Evolutionary conservation across 1,140 invertebrate species (phyloP), one percentile per base, ranked within the genome.

Genomic region (Varroa destructor): DNA sequence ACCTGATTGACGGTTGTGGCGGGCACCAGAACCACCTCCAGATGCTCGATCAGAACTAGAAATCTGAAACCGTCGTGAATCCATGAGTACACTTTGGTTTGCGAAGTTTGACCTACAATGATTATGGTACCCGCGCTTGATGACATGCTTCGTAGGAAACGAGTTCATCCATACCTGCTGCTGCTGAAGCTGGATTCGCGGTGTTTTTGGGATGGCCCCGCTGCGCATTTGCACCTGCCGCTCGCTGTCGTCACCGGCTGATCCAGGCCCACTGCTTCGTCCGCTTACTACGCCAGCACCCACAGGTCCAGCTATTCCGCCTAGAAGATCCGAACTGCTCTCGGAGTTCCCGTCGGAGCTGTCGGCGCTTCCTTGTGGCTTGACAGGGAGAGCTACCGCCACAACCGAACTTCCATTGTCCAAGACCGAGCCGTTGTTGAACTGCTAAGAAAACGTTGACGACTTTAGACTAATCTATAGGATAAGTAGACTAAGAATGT

Each of bases 311-410:
- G 40, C 12, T 51, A 8, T 8, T 8, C 46, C 46, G 40, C 61
- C 61, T 4, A 67, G 46, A 46, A 36, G 46, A 67, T 67, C 61
- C 12, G 61, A 67, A 37, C 61, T 67, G 8, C 61, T 67, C 37
- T 67, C 61, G 12, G 61, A 67, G 61, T 67, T 67, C 1, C 61
- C 61, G 8, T 67, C 61, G 12, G 61, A 67, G 37, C 61, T 67
- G 40, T 67, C 61, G 3, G 61, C 61, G 61, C 61, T 67, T 4
- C 61, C 61, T 8, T 67, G 61, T 43, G 61, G 61, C 40, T 67
- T 67, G 12, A 67, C 14, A 8, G 12, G 3, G 61, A 40, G 14
- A 12, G 61, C 14, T 8, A 8, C 46, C 46, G 46, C 46, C 46
- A 8, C 46, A 3, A 8, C 46, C 46, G 46, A 8, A 8, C 46